Conservation (phyloP, 2,113 vertebrate species). For the Nannospalax galili region DNA sequence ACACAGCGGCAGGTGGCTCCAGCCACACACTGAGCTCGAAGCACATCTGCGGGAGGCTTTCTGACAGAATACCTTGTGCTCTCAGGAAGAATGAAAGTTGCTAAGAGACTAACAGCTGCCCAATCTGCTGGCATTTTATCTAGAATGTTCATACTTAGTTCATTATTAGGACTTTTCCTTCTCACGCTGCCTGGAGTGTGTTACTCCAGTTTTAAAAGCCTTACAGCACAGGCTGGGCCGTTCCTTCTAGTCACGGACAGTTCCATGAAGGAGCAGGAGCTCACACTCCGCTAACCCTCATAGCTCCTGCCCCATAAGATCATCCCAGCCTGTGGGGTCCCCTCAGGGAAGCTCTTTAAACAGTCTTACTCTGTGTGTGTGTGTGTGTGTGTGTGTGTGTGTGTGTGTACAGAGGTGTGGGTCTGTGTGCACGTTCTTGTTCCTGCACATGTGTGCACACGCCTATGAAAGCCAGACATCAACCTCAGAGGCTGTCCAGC, state of each 20-base stretch:
- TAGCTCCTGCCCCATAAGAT: neutral
- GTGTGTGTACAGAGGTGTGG: no score
- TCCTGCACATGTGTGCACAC: no score
- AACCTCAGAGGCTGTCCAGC: no score
- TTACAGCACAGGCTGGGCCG: neutral
- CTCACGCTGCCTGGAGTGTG: neutral
- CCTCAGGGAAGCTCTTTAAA: neutral
- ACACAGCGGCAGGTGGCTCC: neutral
- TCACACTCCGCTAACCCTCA: neutral
- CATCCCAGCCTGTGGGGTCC: neutral
- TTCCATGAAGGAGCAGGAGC: neutral
- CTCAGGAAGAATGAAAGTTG: neutral
- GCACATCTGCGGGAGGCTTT: neutral
- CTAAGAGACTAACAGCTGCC: neutral
- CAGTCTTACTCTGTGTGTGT: no score
- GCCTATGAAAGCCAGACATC: no score
- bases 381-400: no score
- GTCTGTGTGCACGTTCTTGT: no score
- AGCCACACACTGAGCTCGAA: neutral
- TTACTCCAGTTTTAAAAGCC: neutral
- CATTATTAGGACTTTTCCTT: neutral
- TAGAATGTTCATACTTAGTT: neutral
- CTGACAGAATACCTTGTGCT: fast-evolving
- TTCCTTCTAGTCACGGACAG: neutral
- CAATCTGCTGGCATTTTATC: neutral